phyloP scores from a whole-genome alignment of 53 echinoderm and acorn worm genomes.

The Antedon mediterranea region DNA sequence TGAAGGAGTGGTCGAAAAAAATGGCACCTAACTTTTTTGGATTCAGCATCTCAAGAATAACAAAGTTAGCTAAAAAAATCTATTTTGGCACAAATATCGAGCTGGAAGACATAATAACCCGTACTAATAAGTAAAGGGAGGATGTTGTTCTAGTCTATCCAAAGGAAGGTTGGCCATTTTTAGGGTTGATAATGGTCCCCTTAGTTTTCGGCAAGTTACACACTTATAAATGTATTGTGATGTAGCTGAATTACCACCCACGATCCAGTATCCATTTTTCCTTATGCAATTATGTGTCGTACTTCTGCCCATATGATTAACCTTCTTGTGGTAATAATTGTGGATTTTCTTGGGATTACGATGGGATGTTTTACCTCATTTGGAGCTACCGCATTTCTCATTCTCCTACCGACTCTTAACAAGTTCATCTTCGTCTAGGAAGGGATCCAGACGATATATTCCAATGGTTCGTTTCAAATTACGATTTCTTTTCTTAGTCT shows the following conservation, averaged over 20 bases:
- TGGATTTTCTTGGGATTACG: conserved; percentile 19
- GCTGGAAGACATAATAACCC: too few species aligned
- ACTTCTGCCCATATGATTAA: conserved; percentile 24
- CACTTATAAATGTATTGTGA: conserved; percentile 25
- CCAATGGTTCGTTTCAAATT: background rate
- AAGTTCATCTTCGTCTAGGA: conserved; percentile 18
- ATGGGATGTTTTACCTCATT: conserved; percentile 24
- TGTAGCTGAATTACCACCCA: conserved; percentile 24
- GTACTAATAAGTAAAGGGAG: conserved; percentile 22
- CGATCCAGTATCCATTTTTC: conserved; percentile 32
- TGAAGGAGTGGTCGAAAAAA: too few species aligned
- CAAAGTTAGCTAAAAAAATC: too few species aligned
- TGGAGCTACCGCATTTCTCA: conserved; percentile 5
- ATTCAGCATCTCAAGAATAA: too few species aligned
- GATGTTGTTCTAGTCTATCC: conserved; percentile 6
- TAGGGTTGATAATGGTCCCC: too few species aligned
- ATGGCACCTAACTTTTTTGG: too few species aligned
- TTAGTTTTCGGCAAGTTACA: too few species aligned
- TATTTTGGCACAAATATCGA: too few species aligned
- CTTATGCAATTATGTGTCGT: conserved; percentile 21
- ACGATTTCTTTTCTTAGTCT: background rate
- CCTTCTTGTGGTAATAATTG: conserved; percentile 24
- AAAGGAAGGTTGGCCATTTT: conserved; percentile 15
- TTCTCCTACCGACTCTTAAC: conserved; percentile 27
- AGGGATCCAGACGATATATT: conserved; percentile 26